phyloP scores from a whole-genome alignment of 1,140 invertebrate species.

The Nasonia vitripennis region DNA sequence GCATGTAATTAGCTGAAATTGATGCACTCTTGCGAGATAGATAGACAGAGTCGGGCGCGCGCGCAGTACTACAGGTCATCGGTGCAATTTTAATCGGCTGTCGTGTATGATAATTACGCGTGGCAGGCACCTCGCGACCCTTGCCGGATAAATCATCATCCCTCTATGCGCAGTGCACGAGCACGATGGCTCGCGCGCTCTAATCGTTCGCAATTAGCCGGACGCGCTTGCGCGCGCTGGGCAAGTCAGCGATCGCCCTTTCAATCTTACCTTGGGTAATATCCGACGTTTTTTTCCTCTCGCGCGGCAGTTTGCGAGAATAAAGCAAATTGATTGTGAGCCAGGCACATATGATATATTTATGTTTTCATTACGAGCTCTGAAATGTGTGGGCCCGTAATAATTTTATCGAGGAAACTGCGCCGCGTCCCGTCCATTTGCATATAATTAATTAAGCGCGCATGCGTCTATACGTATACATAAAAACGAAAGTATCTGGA shows the following conservation, averaged over 20 bases:
- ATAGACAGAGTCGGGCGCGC: constrained; percentile 15
- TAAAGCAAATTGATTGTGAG: too few relatives aligned
- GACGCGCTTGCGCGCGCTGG: background rate
- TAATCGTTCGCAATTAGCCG: background rate
- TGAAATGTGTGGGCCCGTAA: background rate
- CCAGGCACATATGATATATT: background rate
- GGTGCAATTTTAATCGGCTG: constrained; percentile 74
- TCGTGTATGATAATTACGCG: constrained; percentile 73
- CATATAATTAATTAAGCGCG: background rate
- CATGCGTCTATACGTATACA: background rate
- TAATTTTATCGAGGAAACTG: background rate
- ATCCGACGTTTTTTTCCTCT: too few relatives aligned
- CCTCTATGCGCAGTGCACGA: background rate
- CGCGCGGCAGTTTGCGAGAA: background rate
- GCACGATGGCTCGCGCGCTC: background rate
- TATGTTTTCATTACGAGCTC: background rate
- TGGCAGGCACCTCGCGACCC: constrained; percentile 67
- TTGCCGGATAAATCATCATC: constrained; percentile 71
- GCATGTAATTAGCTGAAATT: constrained; percentile 74
- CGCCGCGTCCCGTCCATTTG: background rate
- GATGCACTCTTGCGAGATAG: constrained; percentile 59
- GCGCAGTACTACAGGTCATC: constrained; percentile 56
- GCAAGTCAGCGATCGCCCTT: background rate
- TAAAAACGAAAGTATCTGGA: background rate
- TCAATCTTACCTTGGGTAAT: background rate